Evolutionary conservation across 2,888 invertebrate genomes (phyloP), one percentile per base, ranked within the genome.

Genomic region (Lymantria dispar): DNA sequence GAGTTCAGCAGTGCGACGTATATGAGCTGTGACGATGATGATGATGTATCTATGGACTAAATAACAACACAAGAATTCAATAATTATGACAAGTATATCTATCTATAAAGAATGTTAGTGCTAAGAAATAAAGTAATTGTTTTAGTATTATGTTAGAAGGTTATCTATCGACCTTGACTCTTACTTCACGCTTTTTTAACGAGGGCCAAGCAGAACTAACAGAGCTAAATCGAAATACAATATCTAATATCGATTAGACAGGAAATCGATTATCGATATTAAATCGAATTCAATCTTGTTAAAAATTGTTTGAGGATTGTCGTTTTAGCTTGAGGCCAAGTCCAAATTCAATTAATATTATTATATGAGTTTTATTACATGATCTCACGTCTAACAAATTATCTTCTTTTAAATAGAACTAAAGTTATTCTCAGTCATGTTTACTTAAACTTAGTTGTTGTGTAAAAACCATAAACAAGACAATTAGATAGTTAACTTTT

Each of bases 81-180:
- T 22, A 22, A 22, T 22, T 22, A 22, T 22, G 22, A 22, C 2
- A 22, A 22, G 5, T 22, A 2, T 22, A 22, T 2, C 5, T 5
- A 22, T 22, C 22, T 3, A 22, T 22, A 2, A 22, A 22, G 22
- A 22, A 22, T 22, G 22, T 22, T 22, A 5, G 22, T 2, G 5
- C 5, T 22, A 22, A 22, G 22, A 22, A 22, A 22, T 38, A 50
- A 63, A 62, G 37, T 58, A 60, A 64, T 64, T 65, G 60, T 64
- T 58, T 66, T 48, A 53, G 52, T 59, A 53, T 50, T 57, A 55
- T 39, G 47, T 30, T 7, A 10, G 56, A 67, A 68, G 70, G 70
- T 62, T 59, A 40, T 43, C 45, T 14, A 11, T 11, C 45, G 50
- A 51, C 72, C 70, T 72, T 72, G 72, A 70, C 72, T 66, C 56